Conservation (phyloP, 1,140 invertebrate species). For the Hirudo medicinalis region DNA sequence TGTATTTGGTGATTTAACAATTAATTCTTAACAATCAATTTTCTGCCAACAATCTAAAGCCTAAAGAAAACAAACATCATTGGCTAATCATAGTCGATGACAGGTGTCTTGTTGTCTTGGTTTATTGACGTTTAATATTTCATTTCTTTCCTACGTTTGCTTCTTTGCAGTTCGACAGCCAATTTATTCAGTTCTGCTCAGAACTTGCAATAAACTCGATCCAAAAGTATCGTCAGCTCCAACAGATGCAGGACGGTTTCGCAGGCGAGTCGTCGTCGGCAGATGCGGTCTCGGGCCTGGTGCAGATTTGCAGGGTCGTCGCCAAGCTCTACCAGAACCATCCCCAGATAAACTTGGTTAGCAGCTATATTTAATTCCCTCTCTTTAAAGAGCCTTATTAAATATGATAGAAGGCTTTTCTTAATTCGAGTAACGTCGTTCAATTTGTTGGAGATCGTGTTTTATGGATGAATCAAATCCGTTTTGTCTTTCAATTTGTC, state of each 20-base stretch:
- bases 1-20: not conserved
- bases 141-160: not conserved
- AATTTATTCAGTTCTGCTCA: conserved; percentile 16
- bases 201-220: conserved; percentile 9
- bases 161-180: conserved; percentile 9
- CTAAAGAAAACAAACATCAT: not conserved
- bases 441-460: too few relatives aligned
- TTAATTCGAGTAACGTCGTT: too few relatives aligned
- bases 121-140: not conserved
- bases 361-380: not conserved
- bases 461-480: too few relatives aligned
- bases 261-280: not conserved
- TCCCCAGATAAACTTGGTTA: conserved; percentile 13
- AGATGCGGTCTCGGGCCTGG: not conserved
- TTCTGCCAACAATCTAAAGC: not conserved
- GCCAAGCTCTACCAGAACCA: conserved; percentile 11
- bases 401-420: too few relatives aligned
- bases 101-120: too few relatives aligned
- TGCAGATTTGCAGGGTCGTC: conserved; percentile 4
- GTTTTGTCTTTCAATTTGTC: too few relatives aligned
- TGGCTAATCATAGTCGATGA: not conserved
- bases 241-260: not conserved
- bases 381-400: too few relatives aligned
- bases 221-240: conserved; percentile 9
- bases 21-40: not conserved